Evolutionary conservation across 53 echinoderm and acorn worm genomes (phyloP).

Genomic region (Stichopus horrens): DNA sequence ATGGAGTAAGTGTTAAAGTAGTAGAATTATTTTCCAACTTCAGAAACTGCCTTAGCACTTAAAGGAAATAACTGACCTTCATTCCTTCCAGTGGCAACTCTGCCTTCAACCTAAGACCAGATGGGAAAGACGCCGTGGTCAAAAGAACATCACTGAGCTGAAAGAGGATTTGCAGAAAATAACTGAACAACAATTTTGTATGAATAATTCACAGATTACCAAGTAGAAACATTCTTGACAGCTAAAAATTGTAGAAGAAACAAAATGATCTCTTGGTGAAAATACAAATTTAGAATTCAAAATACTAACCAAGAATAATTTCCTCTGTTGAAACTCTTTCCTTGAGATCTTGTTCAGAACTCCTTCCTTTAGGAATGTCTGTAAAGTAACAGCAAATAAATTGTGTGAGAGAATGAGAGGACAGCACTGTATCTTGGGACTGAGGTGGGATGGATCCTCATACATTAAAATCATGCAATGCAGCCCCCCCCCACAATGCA

Average conservation of each 20-base stretch:
- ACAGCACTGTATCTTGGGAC: too few relatives aligned
- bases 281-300: neutral
- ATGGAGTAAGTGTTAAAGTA: too few relatives aligned
- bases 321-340: conserved; percentile 81
- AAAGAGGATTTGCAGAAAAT: neutral
- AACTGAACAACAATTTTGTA: neutral
- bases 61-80: conserved; percentile 59
- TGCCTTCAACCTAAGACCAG: conserved; percentile 85
- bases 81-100: conserved; percentile 79
- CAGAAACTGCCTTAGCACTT: too few relatives aligned
- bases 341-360: conserved; percentile 81
- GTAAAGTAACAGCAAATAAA: neutral
- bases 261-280: neutral
- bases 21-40: too few relatives aligned
- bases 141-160: conserved; percentile 90
- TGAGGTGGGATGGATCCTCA: too few relatives aligned
- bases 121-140: conserved; percentile 80
- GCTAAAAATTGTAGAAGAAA: neutral
- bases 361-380: conserved; percentile 96
- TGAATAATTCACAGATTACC: neutral
- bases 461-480: too few relatives aligned
- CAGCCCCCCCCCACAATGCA: too few relatives aligned
- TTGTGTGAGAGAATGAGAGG: too few relatives aligned
- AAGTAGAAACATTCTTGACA: neutral
- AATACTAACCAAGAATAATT: conserved; percentile 83